Base-by-base conservation (phyloP, 23 tunicate genomes). In the Halocynthia aurantium region DNA sequence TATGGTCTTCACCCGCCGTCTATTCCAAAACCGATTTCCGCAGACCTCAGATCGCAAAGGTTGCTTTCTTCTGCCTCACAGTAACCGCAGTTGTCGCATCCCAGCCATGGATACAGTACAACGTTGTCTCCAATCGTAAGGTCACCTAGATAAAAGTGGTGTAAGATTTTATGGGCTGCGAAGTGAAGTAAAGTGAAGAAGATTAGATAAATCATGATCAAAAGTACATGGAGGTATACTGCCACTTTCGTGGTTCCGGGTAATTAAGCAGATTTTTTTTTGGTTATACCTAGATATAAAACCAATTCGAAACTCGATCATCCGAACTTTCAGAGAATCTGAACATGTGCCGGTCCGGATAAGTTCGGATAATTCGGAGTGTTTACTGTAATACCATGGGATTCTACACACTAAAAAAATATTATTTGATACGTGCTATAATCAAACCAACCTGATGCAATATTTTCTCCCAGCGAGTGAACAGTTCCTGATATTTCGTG, bases 401-500 rank as follows among this genome's bases (percentile, higher is more conserved):
- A 31, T 31, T 31, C 44, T 31, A 31, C 44, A 31, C 44, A 31
- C 44, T 31, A 31, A 31, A 31, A 31, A 31, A 31, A 58, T 58
- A 58, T 58, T 58, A 1, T 4, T 58, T 58, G 15, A 13, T 13
- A 58, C 63, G 63, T 44, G 18, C 31, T 44, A 31, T 72, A 72
- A 57, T 21, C 6, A 61, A 44, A 74, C 63, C 10, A 20, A 78
- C 72, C 72, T 60, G 52, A 22, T 70, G 44, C 44, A 1, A 31
- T 31, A 4, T 77, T 54, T 0, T 21, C 22, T 6, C 89, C 89
- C 0, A 84, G 7, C 69, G 83, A 57, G 19, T 70, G 71, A 20
- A 84, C 57, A 9, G 21, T 60, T 19, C 89, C 89, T 7, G 89
- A 84, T 7, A 84, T 68, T 62, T 84, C 89, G 71, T 84, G 89